A percentile compares a stretch with the other conserved stretches of the same genome.
Conservation (phyloP, 2,888 invertebrate genomes). For the Sarcophaga carnaria region DNA sequence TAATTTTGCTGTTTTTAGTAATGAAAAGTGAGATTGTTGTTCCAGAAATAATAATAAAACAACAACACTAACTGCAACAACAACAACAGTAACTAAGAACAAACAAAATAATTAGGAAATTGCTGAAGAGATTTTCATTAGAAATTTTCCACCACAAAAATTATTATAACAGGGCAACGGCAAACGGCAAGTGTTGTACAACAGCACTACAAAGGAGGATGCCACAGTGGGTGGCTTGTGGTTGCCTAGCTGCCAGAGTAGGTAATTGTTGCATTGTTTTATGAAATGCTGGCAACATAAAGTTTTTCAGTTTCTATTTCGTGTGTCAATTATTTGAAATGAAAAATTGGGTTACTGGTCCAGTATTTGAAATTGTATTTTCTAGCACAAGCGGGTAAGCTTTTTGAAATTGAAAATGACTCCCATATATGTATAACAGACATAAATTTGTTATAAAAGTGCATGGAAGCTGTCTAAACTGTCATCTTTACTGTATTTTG, state of each 20-base stretch:
- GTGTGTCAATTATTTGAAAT: background rate
- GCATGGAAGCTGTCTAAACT: too few relatives aligned
- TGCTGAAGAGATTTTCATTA: too few relatives aligned
- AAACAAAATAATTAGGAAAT: slow-evolving; percentile 59
- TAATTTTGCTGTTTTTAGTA: slow-evolving; percentile 38
- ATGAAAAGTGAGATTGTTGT: slow-evolving; percentile 14
- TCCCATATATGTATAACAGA: too few relatives aligned
- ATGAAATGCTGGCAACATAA: background rate
- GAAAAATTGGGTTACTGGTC: too few relatives aligned
- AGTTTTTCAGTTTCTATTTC: background rate
- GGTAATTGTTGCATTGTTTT: background rate
- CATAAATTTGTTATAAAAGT: too few relatives aligned
- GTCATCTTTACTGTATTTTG: too few relatives aligned
- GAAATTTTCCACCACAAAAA: slow-evolving; percentile 30
- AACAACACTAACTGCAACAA: background rate
- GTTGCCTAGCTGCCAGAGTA: background rate
- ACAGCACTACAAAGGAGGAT: slow-evolving; percentile 15
- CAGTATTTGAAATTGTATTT: too few relatives aligned
- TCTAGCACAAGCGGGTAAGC: too few relatives aligned
- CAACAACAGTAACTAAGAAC: slow-evolving; percentile 26
- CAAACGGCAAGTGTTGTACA: slow-evolving; percentile 25
- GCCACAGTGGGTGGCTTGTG: background rate
- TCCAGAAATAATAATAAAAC: slow-evolving; percentile 6
- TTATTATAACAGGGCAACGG: slow-evolving; percentile 40
- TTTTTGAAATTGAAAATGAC: too few relatives aligned